Conservation (phyloP, 2,888 invertebrate species). For the Andrena trimmerana region DNA sequence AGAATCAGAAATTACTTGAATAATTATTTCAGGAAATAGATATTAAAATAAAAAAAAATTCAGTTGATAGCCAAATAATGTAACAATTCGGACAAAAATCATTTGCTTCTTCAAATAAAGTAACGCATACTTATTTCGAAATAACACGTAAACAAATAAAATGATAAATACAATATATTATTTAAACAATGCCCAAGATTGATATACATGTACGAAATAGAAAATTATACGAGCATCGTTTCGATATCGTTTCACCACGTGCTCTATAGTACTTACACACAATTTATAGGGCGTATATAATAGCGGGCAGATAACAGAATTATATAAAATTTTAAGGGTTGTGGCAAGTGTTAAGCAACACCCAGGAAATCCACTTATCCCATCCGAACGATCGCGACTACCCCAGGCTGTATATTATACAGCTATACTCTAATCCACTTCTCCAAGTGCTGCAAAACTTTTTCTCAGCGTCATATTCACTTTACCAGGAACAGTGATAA, state of each 20-base stretch:
- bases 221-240: too few relatives aligned
- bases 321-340: constrained; percentile 6
- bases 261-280: background rate
- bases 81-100: too few relatives aligned
- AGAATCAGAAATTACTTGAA: too few relatives aligned
- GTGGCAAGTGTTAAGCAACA: constrained; percentile 3
- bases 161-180: too few relatives aligned
- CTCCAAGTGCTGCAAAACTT: constrained; percentile 29
- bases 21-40: too few relatives aligned
- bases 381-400: background rate
- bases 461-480: constrained; percentile 30
- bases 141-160: too few relatives aligned
- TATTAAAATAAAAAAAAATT: too few relatives aligned
- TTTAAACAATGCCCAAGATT: too few relatives aligned
- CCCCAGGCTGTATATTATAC: constrained; percentile 14
- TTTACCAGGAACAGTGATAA: constrained; percentile 22
- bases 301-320: background rate
- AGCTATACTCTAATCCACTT: constrained; percentile 35
- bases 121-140: too few relatives aligned
- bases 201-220: too few relatives aligned
- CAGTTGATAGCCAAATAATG: too few relatives aligned
- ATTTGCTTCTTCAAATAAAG: too few relatives aligned
- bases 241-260: background rate
- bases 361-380: constrained; percentile 14
- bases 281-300: background rate